Evolutionary conservation across 23 tunicate species (phyloP).

Genomic region (Aplidium turbinatum): DNA sequence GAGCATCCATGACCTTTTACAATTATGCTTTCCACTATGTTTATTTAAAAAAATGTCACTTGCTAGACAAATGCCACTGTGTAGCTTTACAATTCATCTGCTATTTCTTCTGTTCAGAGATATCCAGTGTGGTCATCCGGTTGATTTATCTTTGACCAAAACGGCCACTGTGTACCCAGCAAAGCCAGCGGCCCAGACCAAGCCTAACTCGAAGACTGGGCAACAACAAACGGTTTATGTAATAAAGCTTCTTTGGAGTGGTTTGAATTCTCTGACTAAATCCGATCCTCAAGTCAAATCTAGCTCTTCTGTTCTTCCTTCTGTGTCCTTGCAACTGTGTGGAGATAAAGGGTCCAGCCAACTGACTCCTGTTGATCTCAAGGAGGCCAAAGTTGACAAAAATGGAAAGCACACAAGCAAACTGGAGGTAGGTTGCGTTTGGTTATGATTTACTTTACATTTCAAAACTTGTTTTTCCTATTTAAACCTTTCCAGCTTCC

Average conservation of each 20-base stretch:
- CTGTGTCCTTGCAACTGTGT: slow-evolving; percentile 22
- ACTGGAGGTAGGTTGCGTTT: background rate
- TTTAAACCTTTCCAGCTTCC: background rate
- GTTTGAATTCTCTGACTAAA: background rate
- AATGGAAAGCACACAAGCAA: background rate
- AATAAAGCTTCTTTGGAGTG: slow-evolving; percentile 20
- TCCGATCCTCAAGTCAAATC: background rate
- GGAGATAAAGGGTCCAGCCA: slow-evolving; percentile 37
- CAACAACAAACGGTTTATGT: background rate
- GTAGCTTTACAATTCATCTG: too few species aligned
- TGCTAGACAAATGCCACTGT: too few species aligned
- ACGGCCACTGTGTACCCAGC: slow-evolving; percentile 11
- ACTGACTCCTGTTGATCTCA: slow-evolving; percentile 3
- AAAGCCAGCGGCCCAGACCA: background rate
- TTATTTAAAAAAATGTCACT: too few species aligned
- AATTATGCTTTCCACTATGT: too few species aligned
- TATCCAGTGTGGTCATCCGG: too few species aligned
- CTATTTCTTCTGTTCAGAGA: too few species aligned
- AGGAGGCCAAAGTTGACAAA: background rate
- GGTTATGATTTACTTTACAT: background rate
- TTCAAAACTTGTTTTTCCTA: background rate
- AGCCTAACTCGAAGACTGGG: background rate
- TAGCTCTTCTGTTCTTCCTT: background rate
- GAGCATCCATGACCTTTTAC: too few species aligned
- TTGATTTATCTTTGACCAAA: slow-evolving; percentile 4